Base-by-base conservation (phyloP, 2,888 invertebrate species). In the Coelinius sp. region DNA sequence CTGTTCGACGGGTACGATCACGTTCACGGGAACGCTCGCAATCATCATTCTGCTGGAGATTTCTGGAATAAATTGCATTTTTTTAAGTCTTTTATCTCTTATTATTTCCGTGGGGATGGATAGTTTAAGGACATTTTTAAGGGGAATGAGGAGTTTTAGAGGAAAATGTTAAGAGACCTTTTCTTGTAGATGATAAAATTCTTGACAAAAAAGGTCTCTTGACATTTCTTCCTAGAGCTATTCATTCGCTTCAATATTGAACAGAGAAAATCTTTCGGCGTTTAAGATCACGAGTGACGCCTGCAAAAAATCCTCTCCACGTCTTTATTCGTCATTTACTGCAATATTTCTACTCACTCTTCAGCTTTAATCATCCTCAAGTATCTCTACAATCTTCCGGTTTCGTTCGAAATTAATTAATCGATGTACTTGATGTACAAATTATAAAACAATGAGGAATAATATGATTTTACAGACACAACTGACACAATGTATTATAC, bases 1-100 rank as follows among this genome's bases (percentile, higher is more conserved):
- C 87, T 2, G 83, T 83, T 46, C 87, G 78, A 2, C 86, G 79
- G 68, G 80, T 83, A 27, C 86, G 83, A 75, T 87, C 87, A 7
- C 87, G 85, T 62, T 87, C 87, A 63, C 87, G 81, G 68, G 86
- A 86, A 41, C 85, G 80, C 53, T 86, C 86, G 70, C 85, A 83
- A 35, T 86, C 87, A 14, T 86, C 86, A 53, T 79, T 83, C 67
- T 82, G 84, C 4, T n/a, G 41, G n/a, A n/a, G n/a, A n/a, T n/a
- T n/a, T n/a, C n/a, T n/a, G n/a, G n/a, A n/a, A n/a, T n/a, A n/a
- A n/a, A n/a, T n/a, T n/a, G n/a, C n/a, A n/a, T n/a, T n/a, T n/a
- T n/a, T n/a, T n/a, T n/a, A n/a, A n/a, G n/a, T n/a, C n/a, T n/a
- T n/a, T n/a, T n/a, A n/a, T n/a, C n/a, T n/a, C n/a, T n/a, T n/a